Conservation (phyloP, 2,888 invertebrate species). For the Drosophila mettleri region DNA sequence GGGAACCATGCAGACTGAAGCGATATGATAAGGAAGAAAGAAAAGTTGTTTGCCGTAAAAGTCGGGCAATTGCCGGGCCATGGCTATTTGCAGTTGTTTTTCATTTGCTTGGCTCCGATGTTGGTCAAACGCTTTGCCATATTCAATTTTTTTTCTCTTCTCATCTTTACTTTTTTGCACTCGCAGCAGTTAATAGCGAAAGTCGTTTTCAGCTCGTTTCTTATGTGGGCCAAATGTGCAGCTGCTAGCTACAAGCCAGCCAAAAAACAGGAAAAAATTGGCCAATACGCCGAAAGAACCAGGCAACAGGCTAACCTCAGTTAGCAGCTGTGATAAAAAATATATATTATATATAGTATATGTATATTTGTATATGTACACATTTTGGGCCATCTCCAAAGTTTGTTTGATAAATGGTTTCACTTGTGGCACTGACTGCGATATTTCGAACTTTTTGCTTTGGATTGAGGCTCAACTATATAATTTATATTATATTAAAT, state of each 20-base stretch:
- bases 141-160: slow-evolving; percentile 36
- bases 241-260: slow-evolving; percentile 39
- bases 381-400: slow-evolving; percentile 11
- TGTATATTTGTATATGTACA: not conserved
- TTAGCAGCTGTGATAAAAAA: slow-evolving; percentile 26
- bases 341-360: slow-evolving; percentile 2
- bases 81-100: slow-evolving; percentile 50
- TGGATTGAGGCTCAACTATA: not conserved
- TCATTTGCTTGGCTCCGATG: slow-evolving; percentile 60
- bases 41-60: slow-evolving; percentile 69
- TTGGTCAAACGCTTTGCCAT: slow-evolving; percentile 71
- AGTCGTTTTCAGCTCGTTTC: slow-evolving; percentile 76
- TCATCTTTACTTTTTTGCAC: slow-evolving; percentile 9
- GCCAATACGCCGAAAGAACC: slow-evolving; percentile 14
- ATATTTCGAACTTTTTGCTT: not conserved
- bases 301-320: slow-evolving; percentile 42
- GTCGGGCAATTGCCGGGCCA: slow-evolving; percentile 59
- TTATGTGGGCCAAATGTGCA: slow-evolving; percentile 77
- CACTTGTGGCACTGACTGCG: slow-evolving; percentile 25
- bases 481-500: slow-evolving; percentile 3
- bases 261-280: slow-evolving; percentile 24
- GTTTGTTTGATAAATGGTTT: slow-evolving; percentile 29
- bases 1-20: not conserved
- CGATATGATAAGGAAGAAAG: slow-evolving; percentile 51
- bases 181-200: slow-evolving; percentile 62